Evolutionary conservation across 2,113 vertebrate species (phyloP), one percentile per base, ranked within the genome.

Genomic region (Dolichallabes microphthalmus): DNA sequence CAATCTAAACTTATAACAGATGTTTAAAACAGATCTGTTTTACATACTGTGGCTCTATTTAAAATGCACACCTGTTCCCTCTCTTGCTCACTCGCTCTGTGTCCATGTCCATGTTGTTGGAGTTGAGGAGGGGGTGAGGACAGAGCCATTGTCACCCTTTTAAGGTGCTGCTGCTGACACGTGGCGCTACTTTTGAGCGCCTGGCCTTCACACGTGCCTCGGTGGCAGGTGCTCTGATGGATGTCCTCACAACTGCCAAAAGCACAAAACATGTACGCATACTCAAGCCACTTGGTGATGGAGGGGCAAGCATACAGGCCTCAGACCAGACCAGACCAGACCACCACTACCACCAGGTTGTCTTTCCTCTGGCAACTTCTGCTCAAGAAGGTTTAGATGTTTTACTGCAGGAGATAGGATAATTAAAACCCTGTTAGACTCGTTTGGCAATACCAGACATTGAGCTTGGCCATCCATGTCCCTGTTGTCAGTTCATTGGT

Each of bases 221-320:
- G 88, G 86, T 90, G 91, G 91, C 94, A 94, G 92, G 93, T 94
- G 93, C 87, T 89, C 83, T 93, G 94, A 94, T 85, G 89, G 90
- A 94, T 94, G 92, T 90, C 76, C 88, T 55, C 60, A 22, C 80
- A 82, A 88, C 88, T 90, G 93, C 92, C 91, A 92, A 92, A 45
- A 91, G 86, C 86, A 93, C 91, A 91, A 83, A 82, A 88, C 58
- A 89, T 86, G 89, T 52, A 80, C 30, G 63, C 55, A 60, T 63
- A 60, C 50, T 35, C 77, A 30, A 52, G 19, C 19, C 60, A 61
- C 64, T 68, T 71, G 35, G 11, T 30, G 75, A 57, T 1, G 7
- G 57, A 57, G n/a, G 45, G 25, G 25, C 9, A 11, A 77, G 13
- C n/a, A 30, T 19, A 30, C n/a, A 55, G 15, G 75, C 53, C n/a